phyloP scores from a whole-genome alignment of 1,140 invertebrate genomes.

The Metaphire vulgaris region DNA sequence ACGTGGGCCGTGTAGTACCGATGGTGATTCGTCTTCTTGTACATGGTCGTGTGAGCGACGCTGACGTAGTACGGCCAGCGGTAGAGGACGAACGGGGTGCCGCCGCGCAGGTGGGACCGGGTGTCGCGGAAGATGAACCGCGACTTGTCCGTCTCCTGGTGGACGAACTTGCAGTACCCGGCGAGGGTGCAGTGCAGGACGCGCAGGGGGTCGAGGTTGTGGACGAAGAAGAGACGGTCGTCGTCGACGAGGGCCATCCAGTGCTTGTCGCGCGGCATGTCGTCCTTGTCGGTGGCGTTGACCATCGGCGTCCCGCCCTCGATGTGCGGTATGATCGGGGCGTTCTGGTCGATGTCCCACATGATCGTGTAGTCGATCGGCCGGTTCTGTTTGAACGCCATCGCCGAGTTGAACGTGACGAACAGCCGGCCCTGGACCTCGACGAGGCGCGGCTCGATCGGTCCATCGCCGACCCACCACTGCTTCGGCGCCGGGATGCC shows the following conservation, averaged over 20 bases:
- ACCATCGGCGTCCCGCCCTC: constrained; percentile 29
- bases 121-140: constrained; percentile 29
- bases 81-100: constrained; percentile 32
- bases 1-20: constrained; percentile 32
- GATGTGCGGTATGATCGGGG: constrained; percentile 30
- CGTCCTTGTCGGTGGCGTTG: constrained; percentile 28
- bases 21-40: constrained; percentile 26
- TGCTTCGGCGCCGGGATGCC: constrained; percentile 32
- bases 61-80: constrained; percentile 31
- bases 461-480: constrained; percentile 32
- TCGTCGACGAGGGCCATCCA: constrained; percentile 31
- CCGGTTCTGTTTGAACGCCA: constrained; percentile 21
- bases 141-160: constrained; percentile 25
- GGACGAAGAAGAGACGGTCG: constrained; percentile 30
- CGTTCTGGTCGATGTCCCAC: constrained; percentile 28
- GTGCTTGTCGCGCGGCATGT: constrained; percentile 34
- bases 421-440: constrained; percentile 24
- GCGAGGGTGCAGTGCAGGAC: constrained; percentile 28
- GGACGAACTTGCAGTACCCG: constrained; percentile 27
- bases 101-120: constrained; percentile 31
- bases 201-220: constrained; percentile 32
- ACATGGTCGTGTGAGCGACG: constrained; percentile 32
- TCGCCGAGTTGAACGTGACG: constrained; percentile 31
- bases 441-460: constrained; percentile 33
- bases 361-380: constrained; percentile 32